Conservation (phyloP, 2,113 vertebrate genomes). For the Anser cygnoides region DNA sequence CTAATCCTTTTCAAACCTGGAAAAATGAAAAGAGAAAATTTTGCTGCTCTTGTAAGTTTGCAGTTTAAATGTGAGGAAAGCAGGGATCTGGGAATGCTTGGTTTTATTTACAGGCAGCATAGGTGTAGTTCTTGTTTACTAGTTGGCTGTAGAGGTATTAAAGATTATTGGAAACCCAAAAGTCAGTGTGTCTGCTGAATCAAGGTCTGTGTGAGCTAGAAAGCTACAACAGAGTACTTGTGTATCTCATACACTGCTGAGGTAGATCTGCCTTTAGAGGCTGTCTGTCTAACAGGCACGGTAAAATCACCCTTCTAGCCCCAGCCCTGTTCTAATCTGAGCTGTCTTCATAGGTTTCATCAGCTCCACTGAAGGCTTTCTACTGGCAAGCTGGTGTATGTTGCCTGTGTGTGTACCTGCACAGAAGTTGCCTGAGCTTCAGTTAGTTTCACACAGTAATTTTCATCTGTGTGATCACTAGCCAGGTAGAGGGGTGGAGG, state of each 20-base stretch:
- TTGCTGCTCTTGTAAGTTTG: not conserved
- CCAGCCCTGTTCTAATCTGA: not conserved
- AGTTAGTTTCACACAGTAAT: not conserved
- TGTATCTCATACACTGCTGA: not conserved
- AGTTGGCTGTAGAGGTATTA: not conserved
- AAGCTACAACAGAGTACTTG: not conserved
- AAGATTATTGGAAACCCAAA: conserved; percentile 29
- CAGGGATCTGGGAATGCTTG: accelerated
- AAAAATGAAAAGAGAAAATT: not conserved
- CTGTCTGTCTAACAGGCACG: not conserved
- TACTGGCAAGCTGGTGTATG: not conserved
- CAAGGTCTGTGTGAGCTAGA: not conserved
- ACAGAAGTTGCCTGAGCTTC: not conserved
- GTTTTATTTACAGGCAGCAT: not conserved
- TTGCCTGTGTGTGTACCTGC: not conserved
- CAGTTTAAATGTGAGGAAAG: not conserved
- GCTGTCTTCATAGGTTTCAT: accelerated
- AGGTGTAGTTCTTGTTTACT: not conserved
- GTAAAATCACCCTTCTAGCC: not conserved
- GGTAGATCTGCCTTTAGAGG: not conserved
- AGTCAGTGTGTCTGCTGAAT: conserved; percentile 17
- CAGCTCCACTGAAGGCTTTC: not conserved
- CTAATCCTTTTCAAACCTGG: not conserved
- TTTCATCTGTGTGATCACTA: not conserved
- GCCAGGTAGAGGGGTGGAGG: conserved; percentile 24